Conservation (phyloP, 1,140 invertebrate genomes). For the Phenacoccus solenopsis region DNA sequence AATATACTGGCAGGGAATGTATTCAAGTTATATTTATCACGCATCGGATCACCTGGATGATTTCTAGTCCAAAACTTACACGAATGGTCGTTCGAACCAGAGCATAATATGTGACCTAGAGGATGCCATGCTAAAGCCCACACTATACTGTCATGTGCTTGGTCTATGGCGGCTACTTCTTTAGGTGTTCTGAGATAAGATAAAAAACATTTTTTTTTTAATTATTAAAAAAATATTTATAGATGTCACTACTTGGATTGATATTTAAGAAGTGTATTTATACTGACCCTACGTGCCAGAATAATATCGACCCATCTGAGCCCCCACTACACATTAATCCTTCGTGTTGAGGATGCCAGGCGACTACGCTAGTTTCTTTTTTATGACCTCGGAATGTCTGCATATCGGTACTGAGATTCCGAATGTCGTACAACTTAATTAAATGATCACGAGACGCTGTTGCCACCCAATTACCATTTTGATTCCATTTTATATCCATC, state of each 20-base stretch:
- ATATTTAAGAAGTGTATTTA: not conserved
- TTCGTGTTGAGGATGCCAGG: constrained; percentile 97
- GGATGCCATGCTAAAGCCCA: constrained; percentile 99
- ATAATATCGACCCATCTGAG: constrained; percentile 93
- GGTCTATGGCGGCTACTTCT: constrained; percentile 94
- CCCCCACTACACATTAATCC: constrained; percentile 91
- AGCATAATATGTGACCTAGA: constrained; percentile 93
- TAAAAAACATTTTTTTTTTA: constrained; percentile 23
- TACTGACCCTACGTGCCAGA: constrained; percentile 91
- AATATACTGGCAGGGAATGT: constrained; percentile 64
- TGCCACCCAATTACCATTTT: constrained; percentile 99
- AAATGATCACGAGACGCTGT: constrained; percentile 96
- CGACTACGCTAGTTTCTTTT: constrained; percentile 92
- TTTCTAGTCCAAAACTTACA: constrained; percentile 99
- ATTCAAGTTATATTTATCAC: constrained; percentile 94
- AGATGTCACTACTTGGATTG: constrained; percentile 23
- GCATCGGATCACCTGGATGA: constrained; percentile 93
- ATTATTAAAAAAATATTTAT: constrained; percentile 20
- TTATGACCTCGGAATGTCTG: constrained; percentile 97
- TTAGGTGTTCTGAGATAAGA: constrained; percentile 67
- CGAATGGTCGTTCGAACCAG: constrained; percentile 95
- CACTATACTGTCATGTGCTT: constrained; percentile 97
- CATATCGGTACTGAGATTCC: constrained; percentile 84
- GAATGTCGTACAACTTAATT: constrained; percentile 94
- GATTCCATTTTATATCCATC: constrained; percentile 98